Conservation (phyloP, 2,797 vertebrate genomes). For the Cossypha caffra region DNA sequence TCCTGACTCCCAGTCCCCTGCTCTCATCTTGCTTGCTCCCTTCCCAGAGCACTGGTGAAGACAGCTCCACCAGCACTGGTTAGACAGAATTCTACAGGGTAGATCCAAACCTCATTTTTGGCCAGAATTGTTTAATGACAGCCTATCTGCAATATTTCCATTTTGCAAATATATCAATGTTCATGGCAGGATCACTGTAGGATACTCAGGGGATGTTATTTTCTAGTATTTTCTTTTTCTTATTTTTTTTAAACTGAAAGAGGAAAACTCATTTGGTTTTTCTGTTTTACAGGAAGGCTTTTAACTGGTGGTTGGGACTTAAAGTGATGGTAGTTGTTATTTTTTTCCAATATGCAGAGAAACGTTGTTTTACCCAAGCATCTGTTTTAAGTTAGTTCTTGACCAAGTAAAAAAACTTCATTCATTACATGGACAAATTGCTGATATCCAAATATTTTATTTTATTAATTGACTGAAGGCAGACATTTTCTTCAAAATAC, state of each 20-base stretch:
- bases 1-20: not conserved
- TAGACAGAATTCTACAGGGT: not conserved
- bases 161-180: not conserved
- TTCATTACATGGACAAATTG: conserved; percentile 51
- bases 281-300: not conserved
- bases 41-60: not conserved
- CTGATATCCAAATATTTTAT: conserved; percentile 49
- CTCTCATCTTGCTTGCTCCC: not conserved
- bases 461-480: conserved; percentile 45
- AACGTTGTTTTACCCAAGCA: not conserved
- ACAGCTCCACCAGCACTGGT: not conserved
- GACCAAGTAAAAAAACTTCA: not conserved
- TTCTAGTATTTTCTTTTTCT: not conserved
- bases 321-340: not conserved
- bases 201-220: not conserved
- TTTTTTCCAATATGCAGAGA: not conserved
- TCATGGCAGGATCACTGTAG: not conserved
- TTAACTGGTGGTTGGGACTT: not conserved
- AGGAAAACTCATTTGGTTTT: not conserved
- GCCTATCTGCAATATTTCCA: not conserved
- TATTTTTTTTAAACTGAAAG: not conserved
- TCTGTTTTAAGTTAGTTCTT: conserved; percentile 57
- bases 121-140: not conserved
- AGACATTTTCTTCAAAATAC: conserved; percentile 22
- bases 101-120: not conserved